Conservation (phyloP, 2,888 invertebrate species). For the Hybos culiciformis region DNA sequence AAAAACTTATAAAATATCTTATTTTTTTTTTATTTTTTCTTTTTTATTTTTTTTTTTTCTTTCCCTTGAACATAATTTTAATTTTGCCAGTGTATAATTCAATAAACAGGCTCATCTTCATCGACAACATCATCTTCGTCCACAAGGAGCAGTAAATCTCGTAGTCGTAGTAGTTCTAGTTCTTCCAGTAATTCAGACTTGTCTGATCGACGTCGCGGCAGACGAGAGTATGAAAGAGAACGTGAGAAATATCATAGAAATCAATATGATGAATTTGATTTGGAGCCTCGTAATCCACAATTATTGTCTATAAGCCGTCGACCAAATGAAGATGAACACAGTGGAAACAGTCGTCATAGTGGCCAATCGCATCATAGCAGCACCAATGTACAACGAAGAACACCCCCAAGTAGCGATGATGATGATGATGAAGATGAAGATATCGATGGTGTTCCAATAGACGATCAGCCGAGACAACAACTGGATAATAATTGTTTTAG, state of each 20-base stretch:
- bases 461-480: constrained; percentile 25
- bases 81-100: constrained; percentile 21
- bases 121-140: constrained; percentile 4
- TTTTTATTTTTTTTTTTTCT: too few relatives aligned
- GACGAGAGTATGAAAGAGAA: not conserved
- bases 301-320: too few relatives aligned
- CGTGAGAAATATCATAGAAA: not conserved
- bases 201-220: not conserved
- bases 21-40: too few relatives aligned
- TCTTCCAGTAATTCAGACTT: constrained; percentile 5
- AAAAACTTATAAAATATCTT: too few relatives aligned
- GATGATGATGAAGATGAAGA: not conserved
- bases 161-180: not conserved
- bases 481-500: constrained; percentile 19
- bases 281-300: too few relatives aligned
- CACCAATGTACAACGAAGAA: constrained; percentile 12
- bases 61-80: constrained; percentile 12
- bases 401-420: too few relatives aligned
- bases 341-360: constrained; percentile 10
- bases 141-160: constrained; percentile 8
- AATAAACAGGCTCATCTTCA: constrained; percentile 14
- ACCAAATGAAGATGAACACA: not conserved
- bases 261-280: not conserved
- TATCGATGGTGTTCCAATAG: not conserved
- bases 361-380: constrained; percentile 11